These are phyloP conservation scores for Meiosimyza platycephala DNA, from an alignment of 2,888 invertebrate species.

Conservation along the genomic window DNA sequence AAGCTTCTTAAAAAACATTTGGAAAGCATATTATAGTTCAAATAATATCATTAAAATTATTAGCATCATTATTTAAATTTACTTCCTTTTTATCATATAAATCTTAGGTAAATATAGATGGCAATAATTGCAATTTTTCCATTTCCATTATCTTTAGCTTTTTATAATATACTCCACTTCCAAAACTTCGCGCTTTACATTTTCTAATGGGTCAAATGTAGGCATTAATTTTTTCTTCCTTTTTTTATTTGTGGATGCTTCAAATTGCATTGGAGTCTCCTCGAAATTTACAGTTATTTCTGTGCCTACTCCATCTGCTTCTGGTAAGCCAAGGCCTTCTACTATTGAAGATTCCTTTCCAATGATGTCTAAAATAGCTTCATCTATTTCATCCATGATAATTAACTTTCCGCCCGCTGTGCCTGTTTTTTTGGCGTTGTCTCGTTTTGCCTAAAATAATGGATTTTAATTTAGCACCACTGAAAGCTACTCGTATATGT, in stretches of 20 bases:
- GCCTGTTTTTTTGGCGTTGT: constrained; percentile 18
- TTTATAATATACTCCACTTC: not conserved
- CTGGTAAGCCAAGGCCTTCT: not conserved
- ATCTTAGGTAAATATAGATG: not conserved
- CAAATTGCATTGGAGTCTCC: not conserved
- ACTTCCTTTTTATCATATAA: too few species aligned
- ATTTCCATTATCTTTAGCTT: too few species aligned
- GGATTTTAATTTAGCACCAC: too few species aligned
- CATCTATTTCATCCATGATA: constrained; percentile 18
- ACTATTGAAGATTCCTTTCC: not conserved
- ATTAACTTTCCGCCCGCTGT: constrained; percentile 9
- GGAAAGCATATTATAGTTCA: too few species aligned
- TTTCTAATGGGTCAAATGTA: not conserved
- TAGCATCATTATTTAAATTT: too few species aligned
- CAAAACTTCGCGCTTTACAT: not conserved
- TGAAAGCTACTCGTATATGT: too few species aligned
- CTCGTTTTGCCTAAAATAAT: constrained; percentile 32
- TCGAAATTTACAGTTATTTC: not conserved
- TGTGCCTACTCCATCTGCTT: not conserved
- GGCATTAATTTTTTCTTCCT: not conserved
- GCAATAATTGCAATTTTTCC: not conserved
- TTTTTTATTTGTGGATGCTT: not conserved
- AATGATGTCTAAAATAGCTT: constrained; percentile 30
- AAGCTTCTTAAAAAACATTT: too few species aligned
- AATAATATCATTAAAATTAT: too few species aligned